Base-by-base conservation (phyloP, 1,140 invertebrate genomes). In the Nymphalis io region DNA sequence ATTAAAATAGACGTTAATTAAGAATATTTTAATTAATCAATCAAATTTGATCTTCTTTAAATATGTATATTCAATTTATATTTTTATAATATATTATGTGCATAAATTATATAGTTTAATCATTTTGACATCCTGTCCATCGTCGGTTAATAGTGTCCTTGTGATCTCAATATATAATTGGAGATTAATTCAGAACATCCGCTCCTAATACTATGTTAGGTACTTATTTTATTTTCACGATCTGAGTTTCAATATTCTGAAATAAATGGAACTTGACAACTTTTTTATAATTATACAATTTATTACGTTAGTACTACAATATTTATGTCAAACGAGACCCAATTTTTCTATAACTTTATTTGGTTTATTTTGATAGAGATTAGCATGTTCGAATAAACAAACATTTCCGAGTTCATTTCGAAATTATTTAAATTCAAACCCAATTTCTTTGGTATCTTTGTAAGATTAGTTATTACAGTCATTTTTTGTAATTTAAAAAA, bases 141-240 rank as follows among this genome's bases (percentile, higher is more conserved):
- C 33, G 3, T 10, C 11, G 57, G 57, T 57, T 57, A 57, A 57
- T 55, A 39, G 3, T 33, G 53, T 58, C 64, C 39, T 66, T 42
- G 55, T 59, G 42, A 66, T 66, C 40, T 59, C 40, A 59, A 18
- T 39, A 59, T 58, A 66, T 59, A 59, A 65, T 44, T 59, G 46
- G 13, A 21, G n/a, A 42, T 65, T 57, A 57, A 20, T 20, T 48
- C 6, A 18, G 2, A 48, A 3, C 8, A 51, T 20, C 10, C 16
- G 12, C 20, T 20, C 11, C 11, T 20, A 20, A 20, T 0, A n/a
- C 42, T 51, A 20, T 11, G 10, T 20, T 46, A 16, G 4, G 16
- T 46, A 46, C n/a, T 16, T 5, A 2, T 46, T 2, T n/a, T 16
- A 16, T 3, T 46, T 16, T 5, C 42, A 44, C 12, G 42, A 1